phyloP scores from a whole-genome alignment of 2,888 invertebrate genomes.

The Andrena chrysosceles region DNA sequence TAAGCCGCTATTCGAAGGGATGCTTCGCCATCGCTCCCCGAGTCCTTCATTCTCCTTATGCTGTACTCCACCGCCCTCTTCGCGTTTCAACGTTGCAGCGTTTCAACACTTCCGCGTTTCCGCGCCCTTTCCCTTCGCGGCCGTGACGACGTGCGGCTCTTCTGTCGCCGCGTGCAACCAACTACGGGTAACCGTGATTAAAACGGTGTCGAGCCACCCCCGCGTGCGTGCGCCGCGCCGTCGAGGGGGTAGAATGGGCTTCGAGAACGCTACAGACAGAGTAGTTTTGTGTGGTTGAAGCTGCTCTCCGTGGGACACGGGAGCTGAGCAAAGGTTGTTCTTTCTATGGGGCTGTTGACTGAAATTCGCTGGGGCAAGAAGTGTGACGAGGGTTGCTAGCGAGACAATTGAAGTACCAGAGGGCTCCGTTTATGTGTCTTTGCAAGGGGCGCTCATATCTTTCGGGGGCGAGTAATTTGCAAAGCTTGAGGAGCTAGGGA shows the following conservation, averaged over 20 bases:
- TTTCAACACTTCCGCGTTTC: conserved; percentile 7
- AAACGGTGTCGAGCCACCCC: conserved; percentile 64
- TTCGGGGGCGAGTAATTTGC: neutral
- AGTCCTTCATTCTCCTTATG: conserved; percentile 6
- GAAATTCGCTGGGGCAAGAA: neutral
- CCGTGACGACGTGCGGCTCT: neutral
- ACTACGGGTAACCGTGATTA: conserved; percentile 71
- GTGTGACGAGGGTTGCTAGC: no score
- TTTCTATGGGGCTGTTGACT: neutral
- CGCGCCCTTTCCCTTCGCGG: neutral
- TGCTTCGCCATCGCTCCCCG: conserved; percentile 46
- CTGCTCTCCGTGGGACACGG: neutral
- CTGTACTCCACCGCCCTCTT: conserved; percentile 22
- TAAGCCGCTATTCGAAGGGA: conserved; percentile 74
- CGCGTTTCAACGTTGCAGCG: neutral
- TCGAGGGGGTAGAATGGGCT: neutral
- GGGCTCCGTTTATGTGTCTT: neutral
- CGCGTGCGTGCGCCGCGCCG: neutral
- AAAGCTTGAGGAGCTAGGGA: neutral
- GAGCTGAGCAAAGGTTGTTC: neutral
- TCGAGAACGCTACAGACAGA: neutral
- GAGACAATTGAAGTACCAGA: no score
- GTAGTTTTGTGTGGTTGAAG: neutral
- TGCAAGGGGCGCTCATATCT: neutral
- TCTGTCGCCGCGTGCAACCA: conserved; percentile 42